These are phyloP conservation scores for Centropyge bicolor DNA, from an alignment of 2,797 vertebrate genomes.

Conservation along the genomic window DNA sequence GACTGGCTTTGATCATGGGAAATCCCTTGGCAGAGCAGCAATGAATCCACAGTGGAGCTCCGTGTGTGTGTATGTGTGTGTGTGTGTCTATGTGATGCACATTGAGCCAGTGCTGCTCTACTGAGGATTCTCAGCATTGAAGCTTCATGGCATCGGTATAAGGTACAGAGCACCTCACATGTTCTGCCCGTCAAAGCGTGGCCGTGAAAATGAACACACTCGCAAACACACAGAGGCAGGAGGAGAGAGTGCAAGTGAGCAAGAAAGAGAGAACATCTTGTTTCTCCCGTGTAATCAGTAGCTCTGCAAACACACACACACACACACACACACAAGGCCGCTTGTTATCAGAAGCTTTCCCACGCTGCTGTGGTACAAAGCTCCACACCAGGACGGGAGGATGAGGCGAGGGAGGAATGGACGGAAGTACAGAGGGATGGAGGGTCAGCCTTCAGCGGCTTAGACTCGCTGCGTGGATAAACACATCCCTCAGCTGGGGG, in stretches of 20 bases:
- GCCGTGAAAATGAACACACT: constrained; percentile 57
- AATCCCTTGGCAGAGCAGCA: constrained; percentile 77
- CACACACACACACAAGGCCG: constrained; percentile 79
- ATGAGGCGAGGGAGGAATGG: constrained; percentile 77
- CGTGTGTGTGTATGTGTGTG: constrained; percentile 34
- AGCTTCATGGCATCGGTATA: constrained; percentile 49
- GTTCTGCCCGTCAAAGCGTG: constrained; percentile 56
- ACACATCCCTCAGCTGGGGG: constrained; percentile 76
- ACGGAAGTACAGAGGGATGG: constrained; percentile 77
- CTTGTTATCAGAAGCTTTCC: constrained; percentile 85
- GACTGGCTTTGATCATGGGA: constrained; percentile 80
- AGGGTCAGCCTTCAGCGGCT: constrained; percentile 80
- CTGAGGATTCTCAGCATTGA: constrained; percentile 61
- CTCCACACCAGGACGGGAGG: constrained; percentile 79
- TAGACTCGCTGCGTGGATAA: constrained; percentile 79
- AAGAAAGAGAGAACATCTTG: constrained; percentile 77
- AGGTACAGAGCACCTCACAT: constrained; percentile 54
- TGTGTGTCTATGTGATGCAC: constrained; percentile 41
- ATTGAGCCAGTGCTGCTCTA: constrained; percentile 56
- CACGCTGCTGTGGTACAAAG: constrained; percentile 82
- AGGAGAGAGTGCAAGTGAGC: constrained; percentile 56
- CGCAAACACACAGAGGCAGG: constrained; percentile 42
- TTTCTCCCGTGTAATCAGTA: constrained; percentile 79
- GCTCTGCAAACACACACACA: constrained; percentile 79
- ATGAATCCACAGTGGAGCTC: constrained; percentile 68